Base-by-base conservation (phyloP, 2,888 invertebrate species). In the Dioctria linearis region DNA sequence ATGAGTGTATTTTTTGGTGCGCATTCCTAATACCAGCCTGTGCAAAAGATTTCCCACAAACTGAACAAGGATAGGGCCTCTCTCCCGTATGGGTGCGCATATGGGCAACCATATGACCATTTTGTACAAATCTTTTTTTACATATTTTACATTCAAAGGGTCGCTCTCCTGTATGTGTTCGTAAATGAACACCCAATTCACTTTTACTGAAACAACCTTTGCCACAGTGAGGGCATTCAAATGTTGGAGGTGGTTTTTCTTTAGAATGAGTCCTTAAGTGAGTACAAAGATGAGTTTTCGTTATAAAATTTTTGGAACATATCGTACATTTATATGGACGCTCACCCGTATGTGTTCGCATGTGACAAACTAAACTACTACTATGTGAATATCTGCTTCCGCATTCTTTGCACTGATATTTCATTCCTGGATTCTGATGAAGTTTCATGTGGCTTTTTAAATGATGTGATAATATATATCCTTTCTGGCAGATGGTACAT, bases 31-130 rank as follows among this genome's bases (percentile, higher is more conserved):
- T 66, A 6, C 80, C 79, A 40, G 75, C 67, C 49, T 81, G 81
- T 3, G 81, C 78, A 61, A 82, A 82, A 5, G 46, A 9, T n/a
- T 66, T 78, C 4, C 66, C 65, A 66, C 82, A 82, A 37, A n/a
- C 11, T 37, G 69, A 49, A 75, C 82, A 82, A 57, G 63, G 63
- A 46, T 73, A 82, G 43, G 82, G 82, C 49, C 71, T 79, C 49
- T 82, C 82, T 8, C 82, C 81, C 8, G 82, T 81, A 54, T 82
- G 82, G 46, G 69, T 80, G 25, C 82, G 54, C 71, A 73, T 81
- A 67, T 82, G 82, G 3, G 78, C 81, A 6, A 78, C 81, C 25
- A 82, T 59, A 80, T 82, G 82, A 0, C 78, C 76, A 43, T 76
- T 76, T 9, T 80, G 59, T n/a, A 82, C 43, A 40, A 80, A 82